These are phyloP conservation scores for Operophtera brumata DNA, from an alignment of 2,888 invertebrate genomes.

Conservation along the genomic window DNA sequence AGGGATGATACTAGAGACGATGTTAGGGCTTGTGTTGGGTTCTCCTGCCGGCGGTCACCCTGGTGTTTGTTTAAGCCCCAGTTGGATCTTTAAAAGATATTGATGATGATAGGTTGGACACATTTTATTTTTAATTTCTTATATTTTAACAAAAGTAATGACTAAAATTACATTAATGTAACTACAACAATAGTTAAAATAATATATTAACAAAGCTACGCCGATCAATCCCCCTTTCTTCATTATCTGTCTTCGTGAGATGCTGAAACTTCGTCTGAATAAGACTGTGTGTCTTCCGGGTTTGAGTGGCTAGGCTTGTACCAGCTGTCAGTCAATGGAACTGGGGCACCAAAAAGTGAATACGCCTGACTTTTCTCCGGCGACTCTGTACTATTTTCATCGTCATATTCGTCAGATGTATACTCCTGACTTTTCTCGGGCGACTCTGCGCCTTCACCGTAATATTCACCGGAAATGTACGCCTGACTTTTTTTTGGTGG, in stretches of 20 bases:
- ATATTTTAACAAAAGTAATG: no score
- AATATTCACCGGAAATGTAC: slow-evolving; percentile 2
- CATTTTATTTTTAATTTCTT: no score
- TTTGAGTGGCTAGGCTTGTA: slow-evolving; percentile 27
- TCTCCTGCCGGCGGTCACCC: no score
- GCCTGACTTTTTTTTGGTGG: neutral
- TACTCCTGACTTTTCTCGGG: neutral
- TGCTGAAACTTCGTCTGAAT: slow-evolving; percentile 8
- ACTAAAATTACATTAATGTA: no score
- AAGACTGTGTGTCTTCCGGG: slow-evolving; percentile 1
- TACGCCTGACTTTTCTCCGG: slow-evolving; percentile 19
- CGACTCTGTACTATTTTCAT: slow-evolving; percentile 6
- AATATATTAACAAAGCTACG: no score
- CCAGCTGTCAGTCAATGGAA: slow-evolving; percentile 41
- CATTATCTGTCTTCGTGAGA: slow-evolving; percentile 10
- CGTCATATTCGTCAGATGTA: neutral
- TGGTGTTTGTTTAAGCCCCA: no score
- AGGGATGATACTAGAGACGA: no score
- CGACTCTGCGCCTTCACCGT: slow-evolving; percentile 1
- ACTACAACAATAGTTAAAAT: no score
- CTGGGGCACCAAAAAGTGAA: slow-evolving; percentile 37
- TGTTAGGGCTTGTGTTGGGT: no score
- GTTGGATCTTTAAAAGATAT: no score
- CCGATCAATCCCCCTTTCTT: no score
- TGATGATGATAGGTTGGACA: no score